Evolutionary conservation across 2,797 vertebrate species (phyloP).

Genomic region (Sebastes hubbsi): DNA sequence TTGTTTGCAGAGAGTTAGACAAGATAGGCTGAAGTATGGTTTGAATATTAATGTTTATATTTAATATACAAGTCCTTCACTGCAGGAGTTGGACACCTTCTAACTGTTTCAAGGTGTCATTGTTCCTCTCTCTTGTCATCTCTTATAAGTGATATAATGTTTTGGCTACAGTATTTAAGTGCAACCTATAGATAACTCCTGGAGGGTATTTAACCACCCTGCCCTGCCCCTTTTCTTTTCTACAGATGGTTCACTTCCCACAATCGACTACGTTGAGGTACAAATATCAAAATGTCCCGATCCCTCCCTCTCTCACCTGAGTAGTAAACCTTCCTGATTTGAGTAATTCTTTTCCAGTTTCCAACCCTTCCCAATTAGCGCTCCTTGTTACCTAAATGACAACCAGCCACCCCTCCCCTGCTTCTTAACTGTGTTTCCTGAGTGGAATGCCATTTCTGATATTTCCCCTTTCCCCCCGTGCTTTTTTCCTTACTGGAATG

Average conservation of each 20-base stretch:
- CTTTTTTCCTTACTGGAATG: slow-evolving; percentile 78
- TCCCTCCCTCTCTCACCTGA: slow-evolving; percentile 76
- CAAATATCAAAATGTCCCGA: slow-evolving; percentile 81
- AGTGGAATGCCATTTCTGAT: slow-evolving; percentile 81
- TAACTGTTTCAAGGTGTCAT: slow-evolving; percentile 25
- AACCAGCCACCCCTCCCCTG: slow-evolving; percentile 72
- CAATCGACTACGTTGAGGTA: slow-evolving; percentile 85
- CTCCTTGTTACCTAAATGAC: slow-evolving; percentile 70
- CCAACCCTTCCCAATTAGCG: slow-evolving; percentile 74
- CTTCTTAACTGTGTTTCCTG: slow-evolving; percentile 82
- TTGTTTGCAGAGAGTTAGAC: background rate
- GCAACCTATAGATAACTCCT: slow-evolving; percentile 50
- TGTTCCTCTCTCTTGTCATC: slow-evolving; percentile 27
- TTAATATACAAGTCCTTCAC: background rate
- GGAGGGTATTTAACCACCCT: slow-evolving; percentile 82
- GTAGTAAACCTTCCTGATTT: slow-evolving; percentile 79
- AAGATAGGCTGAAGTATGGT: background rate
- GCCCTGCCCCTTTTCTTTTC: slow-evolving; percentile 84
- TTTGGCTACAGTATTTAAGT: slow-evolving; percentile 46
- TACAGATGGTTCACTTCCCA: slow-evolving; percentile 87
- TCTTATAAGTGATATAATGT: slow-evolving; percentile 22
- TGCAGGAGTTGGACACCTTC: background rate
- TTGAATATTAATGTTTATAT: slow-evolving; percentile 19
- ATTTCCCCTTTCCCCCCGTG: slow-evolving; percentile 53
- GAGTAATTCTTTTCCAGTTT: slow-evolving; percentile 76